Percentiles rank a stretch among this genome's conserved stretches.
phyloP scores from a whole-genome alignment of 2,797 vertebrate species.

The Falco berigora region DNA sequence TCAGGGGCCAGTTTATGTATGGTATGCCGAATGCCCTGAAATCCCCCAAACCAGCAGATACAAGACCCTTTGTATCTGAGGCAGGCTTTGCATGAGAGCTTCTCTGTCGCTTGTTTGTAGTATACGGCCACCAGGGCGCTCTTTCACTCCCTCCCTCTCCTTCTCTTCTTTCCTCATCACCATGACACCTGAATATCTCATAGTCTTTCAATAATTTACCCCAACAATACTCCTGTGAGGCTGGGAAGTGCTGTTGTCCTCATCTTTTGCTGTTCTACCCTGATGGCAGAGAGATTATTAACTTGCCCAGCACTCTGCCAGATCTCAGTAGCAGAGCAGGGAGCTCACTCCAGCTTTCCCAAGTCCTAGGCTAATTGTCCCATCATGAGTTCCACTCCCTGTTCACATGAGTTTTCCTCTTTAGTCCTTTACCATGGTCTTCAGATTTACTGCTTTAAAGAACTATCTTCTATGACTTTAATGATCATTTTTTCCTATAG shows the following conservation, averaged over 20 bases:
- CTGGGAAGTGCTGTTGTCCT: background rate
- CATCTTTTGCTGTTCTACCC: background rate
- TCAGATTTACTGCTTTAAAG: background rate
- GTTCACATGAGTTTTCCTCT: background rate
- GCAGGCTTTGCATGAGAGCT: background rate
- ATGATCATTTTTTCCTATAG: background rate
- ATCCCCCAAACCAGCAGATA: background rate
- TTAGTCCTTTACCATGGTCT: background rate
- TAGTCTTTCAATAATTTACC: background rate
- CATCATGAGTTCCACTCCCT: background rate
- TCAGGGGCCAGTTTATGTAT: background rate
- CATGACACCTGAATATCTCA: background rate
- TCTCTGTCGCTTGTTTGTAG: background rate
- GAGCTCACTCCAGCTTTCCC: background rate
- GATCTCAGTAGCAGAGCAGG: background rate
- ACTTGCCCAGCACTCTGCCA: background rate
- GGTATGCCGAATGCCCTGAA: background rate
- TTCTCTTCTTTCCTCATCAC: background rate
- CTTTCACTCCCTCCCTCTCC: background rate
- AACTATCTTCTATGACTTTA: background rate
- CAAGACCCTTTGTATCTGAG: background rate
- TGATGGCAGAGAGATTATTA: background rate
- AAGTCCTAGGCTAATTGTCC: background rate
- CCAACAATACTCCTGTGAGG: background rate
- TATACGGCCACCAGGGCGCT: background rate